Base-by-base conservation (phyloP, 2,888 invertebrate genomes). In the Sthenelais limicola region DNA sequence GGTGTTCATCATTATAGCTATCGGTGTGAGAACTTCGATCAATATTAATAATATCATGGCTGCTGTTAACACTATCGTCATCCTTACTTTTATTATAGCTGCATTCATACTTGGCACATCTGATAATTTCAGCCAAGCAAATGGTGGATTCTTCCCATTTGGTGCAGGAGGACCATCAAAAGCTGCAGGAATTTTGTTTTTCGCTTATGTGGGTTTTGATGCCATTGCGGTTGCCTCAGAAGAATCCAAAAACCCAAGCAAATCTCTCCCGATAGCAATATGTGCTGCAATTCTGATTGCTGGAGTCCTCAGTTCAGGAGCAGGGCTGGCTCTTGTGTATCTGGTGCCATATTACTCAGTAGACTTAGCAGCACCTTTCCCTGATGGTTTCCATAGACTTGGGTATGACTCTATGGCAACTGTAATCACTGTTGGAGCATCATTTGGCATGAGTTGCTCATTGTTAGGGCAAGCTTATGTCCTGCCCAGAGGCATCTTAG, bases 101-200 rank as follows among this genome's bases (percentile, higher is more conserved):
- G 96, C 96, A 0, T 92, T 94, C 82, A 92, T 92, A 85, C 94
- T 93, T 83, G 95, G 95, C 0, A 92, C 95, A 80, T 87, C 91
- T 7, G 89, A 89, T 3, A 95, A 96, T 82, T 96, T 96, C 95
- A 92, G 92, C 0, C 90, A 73, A 48, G 48, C 30, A 0, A n/a
- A 68, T 28, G 82, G 82, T 0, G 82, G 83, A n/a, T 83, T 83
- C 62, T 75, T 82, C 47, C 82, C 82, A 0, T 77, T 78, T 73
- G 83, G 82, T 2, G 28, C 81, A 0, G 68, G 69, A 5, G 83
- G 83, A 0, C 83, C 87, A 71, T 67, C 87, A n/a, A 83, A 84
- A n/a, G 88, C 86, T 1, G 84, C 87, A 0, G 85, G 85, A 0
- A 81, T 85, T 18, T 85, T 86, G 68, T 85, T 87, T 74, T 88